Evolutionary conservation across 2,797 vertebrate genomes (phyloP), one percentile per base, ranked within the genome.

Genomic region (Ptychadena robeensis): DNA sequence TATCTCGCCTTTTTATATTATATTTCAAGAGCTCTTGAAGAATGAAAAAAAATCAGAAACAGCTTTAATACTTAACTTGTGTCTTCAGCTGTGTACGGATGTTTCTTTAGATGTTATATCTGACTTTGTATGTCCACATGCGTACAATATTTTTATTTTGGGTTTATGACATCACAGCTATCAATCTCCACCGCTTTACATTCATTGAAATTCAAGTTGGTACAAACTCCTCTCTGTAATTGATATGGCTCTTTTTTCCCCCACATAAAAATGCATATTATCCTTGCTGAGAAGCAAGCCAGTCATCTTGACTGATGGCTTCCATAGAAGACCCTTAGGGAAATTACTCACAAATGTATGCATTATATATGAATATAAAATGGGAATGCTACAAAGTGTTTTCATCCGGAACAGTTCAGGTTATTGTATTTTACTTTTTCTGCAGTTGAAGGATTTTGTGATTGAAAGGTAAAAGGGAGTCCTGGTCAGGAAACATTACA

Each of bases 291-390:
- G 35, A 25, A 38, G 30, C 7, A 12, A 38, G 30, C 12, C 40
- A 35, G 22, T 25, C 63, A 68, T 40, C 12, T 25, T 78, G 64
- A 78, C 9, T 67, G 64, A 78, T 67, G 38, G 48, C 30, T 67
- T 44, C 30, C 30, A 78, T 10, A 67, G 8, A 67, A 67, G 48
- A 27, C n/a, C 75, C 31, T 25, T 28, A 53, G 75, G 40, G 64
- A 53, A 65, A 78, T 78, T 38, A 27, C 35, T 27, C 68, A 48
- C 31, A 53, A 67, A 78, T 78, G 40, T 18, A 78, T 48, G 1
- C 31, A 67, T 66, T 40, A 27, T 67, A 68, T 34, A 78, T 34
- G 5, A n/a, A 27, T 5, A 15, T n/a, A 34, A 38, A 40, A 30
- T 32, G 11, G n/a, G n/a, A 53, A 48, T 15, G 25, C 11, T 31